Evolutionary conservation across 2,888 invertebrate species (phyloP), one percentile per base, ranked within the genome.

Genomic region (Argyresthia albistria): DNA sequence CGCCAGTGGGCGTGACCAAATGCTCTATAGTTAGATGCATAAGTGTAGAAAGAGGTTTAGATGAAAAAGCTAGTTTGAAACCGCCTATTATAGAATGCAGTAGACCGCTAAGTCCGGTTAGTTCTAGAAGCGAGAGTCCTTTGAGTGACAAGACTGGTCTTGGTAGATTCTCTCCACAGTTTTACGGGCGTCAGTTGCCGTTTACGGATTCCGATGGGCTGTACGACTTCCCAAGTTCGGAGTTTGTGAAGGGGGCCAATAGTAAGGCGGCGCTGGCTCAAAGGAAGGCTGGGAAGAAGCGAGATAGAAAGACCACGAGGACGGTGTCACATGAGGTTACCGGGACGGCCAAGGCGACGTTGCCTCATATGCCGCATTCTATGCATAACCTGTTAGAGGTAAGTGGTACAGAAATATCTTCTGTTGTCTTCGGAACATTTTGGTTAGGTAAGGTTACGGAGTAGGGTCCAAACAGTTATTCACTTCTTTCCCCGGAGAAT

Each of bases 181-280:
- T 93, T 73, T 93, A 92, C 70, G 91, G 93, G 37, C 88, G 90
- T 57, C 89, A 91, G 64, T 71, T 93, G 55, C 93, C 93, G 12
- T 92, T 93, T 65, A 93, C 94, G 11, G 94, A 94, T 74, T 94
- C 94, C 0, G 94, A 94, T 70, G 94, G 93, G 3, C 77, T 94
- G 16, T 94, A 94, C 69, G 94, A 95, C 72, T 93, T 93, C 67
- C 93, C 93, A 4, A 93, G 93, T 70, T 93, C 93, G 7, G 94
- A 94, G 69, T 90, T 90, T 58, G 82, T 89, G 56, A 84, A 79
- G 68, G 88, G 84, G 7, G 90, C 88, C 61, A 90, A 84, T 65
- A 88, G 88, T 58, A 83, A 79, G 58, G 76, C 80, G 7, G 74
- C 80, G 8, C 77, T 80, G 51, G 78, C 89, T 56, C 89, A 89